Evolutionary conservation across 2,797 vertebrate species (phyloP).

Genomic region (Babyrousa celebensis): DNA sequence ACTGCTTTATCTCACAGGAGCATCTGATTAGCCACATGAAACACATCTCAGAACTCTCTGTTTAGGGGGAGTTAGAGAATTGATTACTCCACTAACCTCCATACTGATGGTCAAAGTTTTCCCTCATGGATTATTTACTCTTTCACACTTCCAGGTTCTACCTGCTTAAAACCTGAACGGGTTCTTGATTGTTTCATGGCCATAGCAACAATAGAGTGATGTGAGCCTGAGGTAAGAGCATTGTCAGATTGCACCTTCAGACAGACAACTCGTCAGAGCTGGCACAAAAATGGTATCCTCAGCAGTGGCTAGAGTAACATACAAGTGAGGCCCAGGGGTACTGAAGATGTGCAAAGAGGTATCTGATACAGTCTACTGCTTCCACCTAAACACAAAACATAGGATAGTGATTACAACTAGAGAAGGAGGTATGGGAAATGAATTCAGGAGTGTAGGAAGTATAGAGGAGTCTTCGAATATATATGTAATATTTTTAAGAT

Average conservation of each 20-base stretch:
- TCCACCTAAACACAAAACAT: not conserved
- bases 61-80: not conserved
- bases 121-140: not conserved
- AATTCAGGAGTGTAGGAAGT: not conserved
- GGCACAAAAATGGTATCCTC: not conserved
- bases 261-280: not conserved
- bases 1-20: not conserved
- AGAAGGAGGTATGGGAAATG: not conserved
- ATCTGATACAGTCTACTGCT: not conserved
- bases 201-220: not conserved
- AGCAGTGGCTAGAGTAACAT: not conserved
- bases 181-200: not conserved
- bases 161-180: not conserved
- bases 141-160: not conserved
- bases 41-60: not conserved
- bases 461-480: not conserved
- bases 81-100: not conserved
- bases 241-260: not conserved
- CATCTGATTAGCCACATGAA: not conserved
- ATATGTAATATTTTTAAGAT: slow-evolving; percentile 31
- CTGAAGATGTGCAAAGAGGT: not conserved
- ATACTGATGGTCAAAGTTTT: not conserved
- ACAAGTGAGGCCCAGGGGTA: not conserved
- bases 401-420: not conserved
- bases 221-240: not conserved